Evolutionary conservation across 2,113 vertebrate genomes (phyloP), one percentile per base, ranked within the genome.

Genomic region (Varanus salvator): DNA sequence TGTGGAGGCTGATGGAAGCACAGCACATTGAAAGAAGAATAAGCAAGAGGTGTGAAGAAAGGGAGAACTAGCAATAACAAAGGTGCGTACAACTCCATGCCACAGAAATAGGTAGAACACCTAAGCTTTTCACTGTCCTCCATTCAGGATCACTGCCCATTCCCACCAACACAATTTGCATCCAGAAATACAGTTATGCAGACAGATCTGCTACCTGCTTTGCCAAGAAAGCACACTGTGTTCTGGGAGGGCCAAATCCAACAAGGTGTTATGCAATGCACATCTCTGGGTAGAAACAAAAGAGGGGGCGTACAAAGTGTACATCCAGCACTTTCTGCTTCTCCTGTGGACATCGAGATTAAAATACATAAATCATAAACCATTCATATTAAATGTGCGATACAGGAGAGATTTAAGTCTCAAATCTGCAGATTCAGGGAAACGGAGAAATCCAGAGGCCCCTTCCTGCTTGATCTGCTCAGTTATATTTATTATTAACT

Each of bases 401-500:
- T 78, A 27, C 68, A 8, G 31, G 38, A 68, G 27, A n/a, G 60
- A 34, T 34, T 25, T 80, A 69, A 80, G 25, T 44, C n/a, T 86
- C 34, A 66, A 27, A n/a, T 69, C 72, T 72, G 44, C 50, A 57
- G 12, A 57, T 15, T 27, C 21, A 38, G 25, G 50, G n/a, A 81
- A 44, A 34, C 21, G 19, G 38, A 50, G n/a, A 71, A 31, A 71
- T 29, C 48, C 23, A 78, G 31, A 12, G 38, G 50, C 23, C 29
- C 44, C 23, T 81, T 44, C 4, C 2, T n/a, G 17, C 34, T 60
- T 34, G 64, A 80, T 50, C n/a, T 71, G 1, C 14, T 71, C 11
- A 44, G 50, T 19, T 50, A 78, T 54, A 60, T 90, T 80, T 90
- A 82, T 88, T 72, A 74, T 6, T 74, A 82, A 57, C 34, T 82